Evolutionary conservation across 2,888 invertebrate species (phyloP), one percentile per base, ranked within the genome.

Genomic region (Tyria jacobaeae): DNA sequence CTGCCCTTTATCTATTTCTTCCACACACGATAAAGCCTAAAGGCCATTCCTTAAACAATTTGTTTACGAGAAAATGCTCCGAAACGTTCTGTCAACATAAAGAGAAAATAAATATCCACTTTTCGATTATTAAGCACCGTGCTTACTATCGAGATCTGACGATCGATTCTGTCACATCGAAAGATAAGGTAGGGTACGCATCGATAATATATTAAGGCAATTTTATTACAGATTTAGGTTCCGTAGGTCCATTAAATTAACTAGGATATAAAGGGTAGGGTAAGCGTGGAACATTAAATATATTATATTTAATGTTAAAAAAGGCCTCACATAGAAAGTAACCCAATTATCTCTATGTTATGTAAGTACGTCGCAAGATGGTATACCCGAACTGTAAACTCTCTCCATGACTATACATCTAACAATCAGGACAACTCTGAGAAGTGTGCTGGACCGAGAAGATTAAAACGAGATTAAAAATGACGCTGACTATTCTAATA

Each of bases 71-170:
- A 44, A 50, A 47, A 49, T 14, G 24, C 41, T n/a, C 6, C 62
- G 56, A 52, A 54, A 59, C 54, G 57, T 67, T 57, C 57, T 59
- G 48, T 61, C 58, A 55, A 60, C 60, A 68, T 66, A 65, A 70
- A 66, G 60, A 62, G 55, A 64, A 73, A 68, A 75, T 69, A 76
- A 66, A 71, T 72, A 68, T 64, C 66, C 70, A 64, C 66, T 70
- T 65, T 62, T 44, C 52, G 31, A 60, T 55, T 61, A 64, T 60
- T 44, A 58, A 55, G 59, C 37, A 34, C 54, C 21, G 34, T 52
- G 39, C 58, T 44, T 55, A 61, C 64, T 47, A 41, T 54, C 49
- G 54, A 49, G 55, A 52, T 54, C 37, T 53, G 44, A 24, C 57
- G 15, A 57, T 64, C 60, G 60, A 57, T 60, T 54, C 41, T 41